These are phyloP conservation scores for Agrotis exclamationis DNA, from an alignment of 2,888 invertebrate genomes.

Conservation along the genomic window DNA sequence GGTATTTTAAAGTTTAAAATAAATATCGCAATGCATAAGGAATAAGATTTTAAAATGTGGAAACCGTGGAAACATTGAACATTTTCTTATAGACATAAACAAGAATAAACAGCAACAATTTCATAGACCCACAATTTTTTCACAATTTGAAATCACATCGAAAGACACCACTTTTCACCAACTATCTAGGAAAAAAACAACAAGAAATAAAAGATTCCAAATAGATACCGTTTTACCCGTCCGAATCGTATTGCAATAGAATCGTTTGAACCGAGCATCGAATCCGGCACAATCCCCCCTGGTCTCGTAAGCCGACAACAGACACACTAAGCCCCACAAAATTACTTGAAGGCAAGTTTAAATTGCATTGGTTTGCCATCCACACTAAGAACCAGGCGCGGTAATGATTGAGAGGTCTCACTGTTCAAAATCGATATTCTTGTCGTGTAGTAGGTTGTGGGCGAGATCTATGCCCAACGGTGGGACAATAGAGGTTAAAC, in stretches of 20 bases:
- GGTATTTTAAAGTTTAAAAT: too few relatives aligned
- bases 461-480: too few relatives aligned
- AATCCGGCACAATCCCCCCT: slow-evolving; percentile 53
- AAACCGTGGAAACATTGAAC: background rate
- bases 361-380: slow-evolving; percentile 62
- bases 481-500: too few relatives aligned
- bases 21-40: too few relatives aligned
- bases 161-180: background rate
- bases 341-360: slow-evolving; percentile 62
- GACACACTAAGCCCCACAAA: slow-evolving; percentile 61
- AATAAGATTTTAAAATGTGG: background rate
- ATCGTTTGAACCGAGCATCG: slow-evolving; percentile 49
- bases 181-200: background rate
- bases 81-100: too few relatives aligned
- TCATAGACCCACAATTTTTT: background rate
- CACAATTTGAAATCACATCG: background rate
- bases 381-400: slow-evolving; percentile 13
- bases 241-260: slow-evolving; percentile 33
- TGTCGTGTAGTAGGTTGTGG: too few relatives aligned
- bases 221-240: slow-evolving; percentile 11
- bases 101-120: background rate
- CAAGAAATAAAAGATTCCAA: slow-evolving; percentile 15
- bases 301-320: slow-evolving; percentile 56
- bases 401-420: slow-evolving; percentile 8
- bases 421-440: too few relatives aligned